These are phyloP conservation scores for Drosophila asahinai DNA, from an alignment of 1,140 invertebrate genomes.

Conservation along the genomic window DNA sequence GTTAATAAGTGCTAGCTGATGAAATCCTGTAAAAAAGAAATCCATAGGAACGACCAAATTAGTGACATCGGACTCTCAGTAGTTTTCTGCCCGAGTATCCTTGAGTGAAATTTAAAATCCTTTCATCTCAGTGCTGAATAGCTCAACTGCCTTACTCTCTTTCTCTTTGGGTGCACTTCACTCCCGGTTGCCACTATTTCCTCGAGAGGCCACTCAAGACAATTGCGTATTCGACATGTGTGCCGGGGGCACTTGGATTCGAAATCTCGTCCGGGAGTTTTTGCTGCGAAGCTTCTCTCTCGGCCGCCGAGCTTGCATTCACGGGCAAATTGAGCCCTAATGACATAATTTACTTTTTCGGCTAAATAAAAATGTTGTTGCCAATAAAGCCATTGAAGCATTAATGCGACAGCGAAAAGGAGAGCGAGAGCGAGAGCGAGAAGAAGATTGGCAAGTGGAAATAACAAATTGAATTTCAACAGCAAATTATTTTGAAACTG, in stretches of 20 bases:
- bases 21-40: not conserved
- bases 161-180: conserved; percentile 25
- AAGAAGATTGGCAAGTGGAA: conserved; percentile 64
- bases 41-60: conserved; percentile 14
- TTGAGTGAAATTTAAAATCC: conserved; percentile 38
- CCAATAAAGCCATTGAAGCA: conserved; percentile 73
- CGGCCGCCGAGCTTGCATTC: conserved; percentile 38
- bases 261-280: conserved; percentile 10
- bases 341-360: conserved; percentile 75
- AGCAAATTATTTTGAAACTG: conserved; percentile 82
- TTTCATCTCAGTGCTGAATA: conserved; percentile 33
- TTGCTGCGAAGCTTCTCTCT: not conserved
- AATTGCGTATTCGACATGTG: conserved; percentile 62
- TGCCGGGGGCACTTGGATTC: conserved; percentile 41
- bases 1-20: not conserved
- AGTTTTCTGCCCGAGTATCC: conserved; percentile 20
- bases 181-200: conserved; percentile 16
- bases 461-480: conserved; percentile 83
- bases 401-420: conserved; percentile 56
- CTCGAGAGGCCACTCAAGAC: conserved; percentile 42
- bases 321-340: conserved; percentile 64
- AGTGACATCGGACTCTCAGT: conserved; percentile 3
- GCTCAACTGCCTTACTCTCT: conserved; percentile 29
- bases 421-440: not conserved
- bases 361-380: conserved; percentile 70